phyloP scores from a whole-genome alignment of 1,140 invertebrate species.

The Drosophila tropicalis region DNA sequence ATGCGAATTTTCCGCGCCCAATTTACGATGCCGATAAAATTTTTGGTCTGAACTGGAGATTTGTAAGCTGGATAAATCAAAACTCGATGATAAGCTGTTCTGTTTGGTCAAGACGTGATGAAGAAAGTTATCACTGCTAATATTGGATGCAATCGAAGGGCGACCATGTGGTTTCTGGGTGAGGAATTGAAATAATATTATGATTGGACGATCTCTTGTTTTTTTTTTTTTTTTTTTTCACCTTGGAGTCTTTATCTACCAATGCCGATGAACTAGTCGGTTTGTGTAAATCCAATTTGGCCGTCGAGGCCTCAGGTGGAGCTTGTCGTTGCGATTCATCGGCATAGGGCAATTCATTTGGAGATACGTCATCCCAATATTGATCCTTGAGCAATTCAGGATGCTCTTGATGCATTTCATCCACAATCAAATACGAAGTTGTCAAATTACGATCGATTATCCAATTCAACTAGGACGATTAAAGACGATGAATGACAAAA shows the following conservation, averaged over 20 bases:
- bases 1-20: neutral
- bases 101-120: neutral
- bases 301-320: slow-evolving; percentile 91
- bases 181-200: neutral
- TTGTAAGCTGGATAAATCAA: neutral
- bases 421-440: slow-evolving; percentile 94
- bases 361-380: slow-evolving; percentile 95
- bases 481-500: neutral
- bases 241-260: slow-evolving; percentile 9
- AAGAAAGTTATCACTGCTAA: slow-evolving; percentile 1
- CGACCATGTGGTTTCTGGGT: neutral
- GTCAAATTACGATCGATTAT: slow-evolving; percentile 94
- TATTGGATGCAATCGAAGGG: neutral
- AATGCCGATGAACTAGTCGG: neutral
- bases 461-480: slow-evolving; percentile 89
- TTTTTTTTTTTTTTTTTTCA: neutral
- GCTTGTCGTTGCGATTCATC: slow-evolving; percentile 89
- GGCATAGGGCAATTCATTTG: slow-evolving; percentile 91
- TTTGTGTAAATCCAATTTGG: slow-evolving; percentile 86
- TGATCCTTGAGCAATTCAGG: slow-evolving; percentile 93
- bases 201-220: neutral
- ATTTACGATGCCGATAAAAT: neutral
- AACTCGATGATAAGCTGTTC: neutral
- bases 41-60: neutral
- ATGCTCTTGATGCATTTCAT: slow-evolving; percentile 96